phyloP scores from a whole-genome alignment of 1,140 invertebrate species.

The Aphelenchoides avenae region DNA sequence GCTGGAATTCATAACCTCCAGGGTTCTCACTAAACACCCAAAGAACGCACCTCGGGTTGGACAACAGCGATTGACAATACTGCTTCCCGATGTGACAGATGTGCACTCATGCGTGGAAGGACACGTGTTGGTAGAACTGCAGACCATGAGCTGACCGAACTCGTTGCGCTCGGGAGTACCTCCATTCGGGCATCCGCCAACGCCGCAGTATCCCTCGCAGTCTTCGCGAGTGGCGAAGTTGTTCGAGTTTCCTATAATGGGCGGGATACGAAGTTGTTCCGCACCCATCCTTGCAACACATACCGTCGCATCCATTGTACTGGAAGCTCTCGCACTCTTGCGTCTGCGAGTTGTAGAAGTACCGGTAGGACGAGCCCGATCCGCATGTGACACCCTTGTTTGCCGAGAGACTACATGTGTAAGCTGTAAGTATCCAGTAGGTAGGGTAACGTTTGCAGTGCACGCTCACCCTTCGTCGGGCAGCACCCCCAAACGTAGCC shows the following conservation, averaged over 20 bases:
- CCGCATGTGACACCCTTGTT: slow-evolving; percentile 58
- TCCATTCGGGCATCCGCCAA: slow-evolving; percentile 58
- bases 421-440: slow-evolving; percentile 36
- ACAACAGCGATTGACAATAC: slow-evolving; percentile 54
- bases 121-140: slow-evolving; percentile 45
- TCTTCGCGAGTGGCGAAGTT: slow-evolving; percentile 55
- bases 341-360: slow-evolving; percentile 58
- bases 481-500: slow-evolving; percentile 59
- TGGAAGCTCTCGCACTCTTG: slow-evolving; percentile 57
- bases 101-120: slow-evolving; percentile 57
- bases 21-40: background rate
- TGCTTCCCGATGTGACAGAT: slow-evolving; percentile 49
- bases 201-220: slow-evolving; percentile 53
- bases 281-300: background rate
- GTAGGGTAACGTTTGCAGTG: slow-evolving; percentile 4
- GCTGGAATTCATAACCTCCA: slow-evolving; percentile 38
- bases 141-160: slow-evolving; percentile 57
- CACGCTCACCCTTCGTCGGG: slow-evolving; percentile 52
- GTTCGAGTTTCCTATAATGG: slow-evolving; percentile 51
- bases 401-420: slow-evolving; percentile 54
- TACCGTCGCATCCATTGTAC: slow-evolving; percentile 53
- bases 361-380: slow-evolving; percentile 57
- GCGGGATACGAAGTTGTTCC: slow-evolving; percentile 16
- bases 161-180: slow-evolving; percentile 58
- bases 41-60: slow-evolving; percentile 38